A percentile compares a stretch with the other conserved stretches of the same genome.
Conservation (phyloP, 2,797 vertebrate species). For the Takifugu rubripes region DNA sequence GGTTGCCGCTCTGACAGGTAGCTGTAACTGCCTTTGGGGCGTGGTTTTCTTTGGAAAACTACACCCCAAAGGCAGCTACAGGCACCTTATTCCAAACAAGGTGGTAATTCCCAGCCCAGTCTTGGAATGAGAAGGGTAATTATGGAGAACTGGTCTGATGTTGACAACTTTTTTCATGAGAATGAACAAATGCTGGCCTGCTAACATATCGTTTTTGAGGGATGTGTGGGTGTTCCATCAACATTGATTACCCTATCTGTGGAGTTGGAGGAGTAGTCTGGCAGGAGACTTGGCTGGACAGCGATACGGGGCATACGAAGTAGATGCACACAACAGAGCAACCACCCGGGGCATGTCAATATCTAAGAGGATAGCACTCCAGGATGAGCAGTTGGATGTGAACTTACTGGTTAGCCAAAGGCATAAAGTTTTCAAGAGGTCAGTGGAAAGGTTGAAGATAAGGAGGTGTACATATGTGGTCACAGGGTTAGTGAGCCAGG, state of each 20-base stretch:
- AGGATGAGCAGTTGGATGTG: constrained; percentile 41
- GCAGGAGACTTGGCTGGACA: constrained; percentile 54
- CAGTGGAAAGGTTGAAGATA: constrained; percentile 54
- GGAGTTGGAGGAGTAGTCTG: constrained; percentile 51
- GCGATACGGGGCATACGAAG: constrained; percentile 43
- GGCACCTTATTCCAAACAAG: constrained; percentile 18
- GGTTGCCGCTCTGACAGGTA: constrained; percentile 29
- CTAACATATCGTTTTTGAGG: constrained; percentile 42
- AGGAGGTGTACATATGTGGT: constrained; percentile 53
- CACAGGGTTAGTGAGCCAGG: constrained; percentile 53
- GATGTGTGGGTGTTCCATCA: constrained; percentile 62
- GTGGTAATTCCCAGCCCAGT: constrained; percentile 18
- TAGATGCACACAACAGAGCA: constrained; percentile 44
- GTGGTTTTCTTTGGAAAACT: constrained; percentile 24
- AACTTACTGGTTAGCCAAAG: constrained; percentile 55
- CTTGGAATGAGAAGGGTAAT: constrained; percentile 15
- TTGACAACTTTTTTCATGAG: constrained; percentile 38
- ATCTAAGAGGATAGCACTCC: constrained; percentile 50
- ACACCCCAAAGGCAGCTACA: not conserved
- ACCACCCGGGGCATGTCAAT: constrained; percentile 61
- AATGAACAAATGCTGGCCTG: constrained; percentile 30
- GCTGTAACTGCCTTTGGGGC: constrained; percentile 27
- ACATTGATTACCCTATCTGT: constrained; percentile 54
- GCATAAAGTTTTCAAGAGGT: constrained; percentile 62
- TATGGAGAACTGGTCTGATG: constrained; percentile 23